Base-by-base conservation (phyloP, 2,888 invertebrate genomes). In the Polyploca ridens region DNA sequence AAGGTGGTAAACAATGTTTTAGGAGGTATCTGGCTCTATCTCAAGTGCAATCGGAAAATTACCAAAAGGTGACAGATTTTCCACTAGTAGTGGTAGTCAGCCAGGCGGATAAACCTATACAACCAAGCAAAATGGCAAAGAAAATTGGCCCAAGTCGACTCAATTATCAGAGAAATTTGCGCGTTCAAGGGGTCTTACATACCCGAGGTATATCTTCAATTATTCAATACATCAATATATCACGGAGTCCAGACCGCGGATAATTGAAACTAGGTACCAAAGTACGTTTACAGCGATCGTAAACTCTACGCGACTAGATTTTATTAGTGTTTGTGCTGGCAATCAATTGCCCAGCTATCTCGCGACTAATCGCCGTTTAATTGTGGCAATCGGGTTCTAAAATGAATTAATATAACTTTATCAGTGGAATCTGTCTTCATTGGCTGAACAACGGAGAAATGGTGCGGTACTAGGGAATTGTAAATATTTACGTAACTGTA, bases 221-320 rank as follows among this genome's bases (percentile, higher is more conserved):
- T 61, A 49, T 67, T 33, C 66, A 61, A 63, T 64, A 65, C 66
- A 66, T 67, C 62, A 70, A 69, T 75, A 74, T 72, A 69, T 74
- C 72, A 73, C 63, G 63, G 61, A 44, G 33, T 58, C 49, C 60
- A 63, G 46, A 46, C 46, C n/a, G 19, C 33, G 38, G 60, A 69
- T 74, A 71, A 75, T 75, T 74, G 76, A 76, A 76, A 64, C 64
- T 14, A 58, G 27, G 33, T 58, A 33, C 33, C 13, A 10, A 16
- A 27, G 58, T 64, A 68, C 72, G 72, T 71, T 67, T 64, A 63
- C 70, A 72, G 35, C 71, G 65, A 66, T 72, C 69, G 72, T 75
- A 74, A 74, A 74, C 65, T 61, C 69, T 38, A 49, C 57, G 62
- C 61, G 68, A 66, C 71, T 72, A 64, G 63, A 19, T 69, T 70